Conservation (phyloP, 2,888 invertebrate genomes). For the Lochmaea crataegi region DNA sequence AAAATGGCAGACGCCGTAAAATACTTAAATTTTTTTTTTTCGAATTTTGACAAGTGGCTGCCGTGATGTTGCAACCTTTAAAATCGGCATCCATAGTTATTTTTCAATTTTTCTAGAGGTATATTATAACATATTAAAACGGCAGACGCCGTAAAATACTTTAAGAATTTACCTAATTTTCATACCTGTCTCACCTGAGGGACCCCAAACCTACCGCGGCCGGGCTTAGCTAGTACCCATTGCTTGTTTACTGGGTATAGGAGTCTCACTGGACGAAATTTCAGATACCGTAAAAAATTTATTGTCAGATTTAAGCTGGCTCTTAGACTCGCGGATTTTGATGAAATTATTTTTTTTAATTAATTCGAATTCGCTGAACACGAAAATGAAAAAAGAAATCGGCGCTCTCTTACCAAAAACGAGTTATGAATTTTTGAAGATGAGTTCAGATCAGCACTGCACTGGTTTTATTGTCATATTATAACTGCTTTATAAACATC, state of each 20-base stretch:
- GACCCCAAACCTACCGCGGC: not conserved
- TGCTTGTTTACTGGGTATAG: conserved; percentile 2
- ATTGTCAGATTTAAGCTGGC: conserved; percentile 6
- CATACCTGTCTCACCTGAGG: not conserved
- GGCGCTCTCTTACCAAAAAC: no score
- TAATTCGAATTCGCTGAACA: no score
- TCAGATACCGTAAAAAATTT: not conserved
- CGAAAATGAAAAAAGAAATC: no score
- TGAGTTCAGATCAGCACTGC: no score
- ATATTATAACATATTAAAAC: not conserved
- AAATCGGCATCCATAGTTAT: not conserved
- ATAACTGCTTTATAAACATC: no score
- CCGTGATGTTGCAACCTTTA: conserved; percentile 2
- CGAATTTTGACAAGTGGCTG: not conserved
- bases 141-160: conserved; percentile 2
- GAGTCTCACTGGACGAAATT: not conserved
- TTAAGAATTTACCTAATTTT: not conserved
- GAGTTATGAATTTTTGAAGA: no score
- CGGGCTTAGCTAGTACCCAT: not conserved
- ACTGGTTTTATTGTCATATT: no score
- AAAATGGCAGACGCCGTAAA: conserved; percentile 1
- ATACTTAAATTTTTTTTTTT: not conserved
- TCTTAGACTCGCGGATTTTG: no score
- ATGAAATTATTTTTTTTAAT: no score
- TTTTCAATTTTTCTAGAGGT: conserved; percentile 1